phyloP scores from a whole-genome alignment of 2,888 invertebrate genomes.

The Tenthredo mesomela region DNA sequence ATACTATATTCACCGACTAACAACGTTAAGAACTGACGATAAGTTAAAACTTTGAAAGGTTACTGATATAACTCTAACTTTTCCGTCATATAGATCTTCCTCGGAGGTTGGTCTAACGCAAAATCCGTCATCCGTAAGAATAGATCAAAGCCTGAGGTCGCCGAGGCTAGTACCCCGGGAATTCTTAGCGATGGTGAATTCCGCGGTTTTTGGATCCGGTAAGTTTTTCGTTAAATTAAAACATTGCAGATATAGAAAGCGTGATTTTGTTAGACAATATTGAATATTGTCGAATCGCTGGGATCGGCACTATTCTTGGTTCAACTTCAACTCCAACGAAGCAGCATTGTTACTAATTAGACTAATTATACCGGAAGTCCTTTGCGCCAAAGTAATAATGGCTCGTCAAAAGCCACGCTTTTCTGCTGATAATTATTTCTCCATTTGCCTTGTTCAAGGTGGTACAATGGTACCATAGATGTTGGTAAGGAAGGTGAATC shows the following conservation, averaged over 20 bases:
- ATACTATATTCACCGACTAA: not conserved
- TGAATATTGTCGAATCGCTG: not conserved
- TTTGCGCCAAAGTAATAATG: not conserved
- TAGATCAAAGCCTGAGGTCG: slow-evolving; percentile 87
- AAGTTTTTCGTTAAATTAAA: slow-evolving; percentile 65
- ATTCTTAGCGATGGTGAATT: slow-evolving; percentile 87
- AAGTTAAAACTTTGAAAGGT: not conserved
- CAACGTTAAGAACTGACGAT: not conserved
- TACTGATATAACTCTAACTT: not conserved
- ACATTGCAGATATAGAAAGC: not conserved
- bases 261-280: not conserved
- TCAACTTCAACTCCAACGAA: not conserved
- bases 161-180: slow-evolving; percentile 85
- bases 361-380: not conserved
- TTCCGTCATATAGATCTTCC: slow-evolving; percentile 83
- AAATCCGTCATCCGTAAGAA: slow-evolving; percentile 92
- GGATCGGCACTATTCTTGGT: not conserved
- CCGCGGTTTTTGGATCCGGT: slow-evolving; percentile 92
- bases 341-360: not conserved
- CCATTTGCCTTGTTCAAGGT: slow-evolving; percentile 60
- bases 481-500: slow-evolving; percentile 87
- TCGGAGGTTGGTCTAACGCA: slow-evolving; percentile 93
- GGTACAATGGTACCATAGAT: slow-evolving; percentile 78
- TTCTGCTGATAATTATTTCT: not conserved
- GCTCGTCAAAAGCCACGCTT: not conserved